A percentile compares a stretch with the other conserved stretches of the same genome.
These are phyloP conservation scores for Drosophila pruinosa DNA, from an alignment of 1,140 invertebrate genomes.

Conservation along the genomic window DNA sequence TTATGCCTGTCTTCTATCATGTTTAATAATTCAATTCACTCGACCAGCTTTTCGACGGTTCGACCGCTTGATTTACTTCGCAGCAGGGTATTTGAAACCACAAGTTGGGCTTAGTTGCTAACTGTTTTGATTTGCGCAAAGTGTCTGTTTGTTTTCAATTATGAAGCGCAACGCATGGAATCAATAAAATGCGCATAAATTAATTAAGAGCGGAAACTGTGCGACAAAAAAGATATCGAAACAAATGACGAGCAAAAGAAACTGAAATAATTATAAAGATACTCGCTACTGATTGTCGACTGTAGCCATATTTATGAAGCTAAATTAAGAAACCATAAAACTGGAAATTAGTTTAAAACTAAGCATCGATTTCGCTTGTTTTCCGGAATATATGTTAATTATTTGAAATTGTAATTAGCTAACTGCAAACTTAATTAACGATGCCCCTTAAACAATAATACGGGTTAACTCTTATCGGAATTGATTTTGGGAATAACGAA, in stretches of 20 bases:
- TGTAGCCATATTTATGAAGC: conserved; percentile 34
- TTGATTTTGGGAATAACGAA: conserved; percentile 35
- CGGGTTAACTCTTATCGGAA: conserved; percentile 46
- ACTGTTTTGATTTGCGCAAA: not conserved
- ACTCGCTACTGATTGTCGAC: conserved; percentile 16
- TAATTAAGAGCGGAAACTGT: conserved; percentile 58
- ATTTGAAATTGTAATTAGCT: conserved; percentile 35
- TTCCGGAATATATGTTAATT: conserved; percentile 60
- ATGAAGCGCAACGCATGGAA: conserved; percentile 40
- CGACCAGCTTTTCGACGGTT: no score
- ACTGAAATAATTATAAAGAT: conserved; percentile 41
- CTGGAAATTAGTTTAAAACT: conserved; percentile 65
- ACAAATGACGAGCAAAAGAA: not conserved
- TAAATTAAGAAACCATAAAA: conserved; percentile 45
- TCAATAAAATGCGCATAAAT: conserved; percentile 79
- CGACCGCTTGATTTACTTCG: no score
- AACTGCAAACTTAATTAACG: conserved; percentile 53
- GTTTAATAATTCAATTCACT: no score
- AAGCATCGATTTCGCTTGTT: conserved; percentile 17
- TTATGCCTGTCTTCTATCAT: no score
- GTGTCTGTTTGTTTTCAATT: conserved; percentile 15
- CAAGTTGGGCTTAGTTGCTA: not conserved
- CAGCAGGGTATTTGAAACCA: not conserved
- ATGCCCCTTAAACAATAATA: conserved; percentile 36
- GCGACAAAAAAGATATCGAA: conserved; percentile 2